Conservation (phyloP, 2,113 vertebrate species). For the Clarias macrocephalus region DNA sequence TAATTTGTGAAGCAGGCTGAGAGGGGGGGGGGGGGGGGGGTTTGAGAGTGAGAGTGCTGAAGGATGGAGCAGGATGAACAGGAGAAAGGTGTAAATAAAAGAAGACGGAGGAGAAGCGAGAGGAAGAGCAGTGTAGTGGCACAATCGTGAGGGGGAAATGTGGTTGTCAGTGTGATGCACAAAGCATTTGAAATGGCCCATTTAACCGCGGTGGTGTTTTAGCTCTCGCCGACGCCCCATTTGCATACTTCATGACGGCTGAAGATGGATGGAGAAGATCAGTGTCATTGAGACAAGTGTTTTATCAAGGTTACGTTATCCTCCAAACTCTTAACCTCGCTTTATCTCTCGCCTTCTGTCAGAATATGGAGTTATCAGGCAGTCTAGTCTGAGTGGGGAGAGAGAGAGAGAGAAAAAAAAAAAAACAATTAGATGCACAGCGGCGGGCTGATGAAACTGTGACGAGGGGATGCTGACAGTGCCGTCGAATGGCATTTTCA, state of each 20-base stretch:
- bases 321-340: conserved; percentile 77
- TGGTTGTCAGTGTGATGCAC: conserved; percentile 77
- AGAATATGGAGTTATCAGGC: conserved; percentile 72
- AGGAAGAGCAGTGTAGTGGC: conserved; percentile 50
- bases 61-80: conserved; percentile 26
- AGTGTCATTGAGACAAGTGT: conserved; percentile 84
- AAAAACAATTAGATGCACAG: conserved; percentile 39
- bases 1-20: conserved; percentile 66
- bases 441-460: conserved; percentile 50
- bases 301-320: conserved; percentile 93
- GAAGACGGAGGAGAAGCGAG: conserved; percentile 39
- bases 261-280: conserved; percentile 90
- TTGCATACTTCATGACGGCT: conserved; percentile 91
- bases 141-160: conserved; percentile 66
- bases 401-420: not conserved
- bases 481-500: conserved; percentile 54
- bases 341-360: conserved; percentile 74
- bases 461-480: conserved; percentile 46
- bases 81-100: conserved; percentile 30
- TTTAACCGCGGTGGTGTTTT: conserved; percentile 81
- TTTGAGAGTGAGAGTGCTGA: conserved; percentile 16
- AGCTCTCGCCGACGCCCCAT: conserved; percentile 77
- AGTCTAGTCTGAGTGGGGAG: conserved; percentile 53
- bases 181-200: conserved; percentile 83
- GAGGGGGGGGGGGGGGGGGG: not conserved